Evolutionary conservation across 2,113 vertebrate genomes (phyloP).

Genomic region (Pachycephala philippinensis): DNA sequence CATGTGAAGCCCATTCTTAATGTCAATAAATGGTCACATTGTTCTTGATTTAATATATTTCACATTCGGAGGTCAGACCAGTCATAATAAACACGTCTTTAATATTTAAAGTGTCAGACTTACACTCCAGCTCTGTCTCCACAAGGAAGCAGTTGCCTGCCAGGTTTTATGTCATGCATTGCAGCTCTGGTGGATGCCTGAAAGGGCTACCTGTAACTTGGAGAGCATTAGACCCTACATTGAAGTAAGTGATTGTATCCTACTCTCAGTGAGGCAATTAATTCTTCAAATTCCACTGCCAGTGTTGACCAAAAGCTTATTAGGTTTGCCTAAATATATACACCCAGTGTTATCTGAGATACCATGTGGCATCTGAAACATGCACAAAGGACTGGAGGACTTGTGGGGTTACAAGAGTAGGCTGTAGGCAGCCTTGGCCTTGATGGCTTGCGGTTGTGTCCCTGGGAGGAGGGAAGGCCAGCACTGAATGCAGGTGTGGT

Average conservation of each 20-base stretch:
- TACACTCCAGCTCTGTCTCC: neutral
- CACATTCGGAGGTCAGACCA: neutral
- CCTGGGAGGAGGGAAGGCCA: no score
- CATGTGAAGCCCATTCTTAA: neutral
- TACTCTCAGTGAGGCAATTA: neutral
- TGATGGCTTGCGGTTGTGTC: no score
- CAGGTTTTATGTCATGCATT: neutral
- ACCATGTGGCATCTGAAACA: neutral
- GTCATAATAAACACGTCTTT: neutral
- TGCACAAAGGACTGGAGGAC: no score
- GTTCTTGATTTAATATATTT: neutral
- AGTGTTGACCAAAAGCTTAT: neutral
- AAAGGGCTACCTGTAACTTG: neutral
- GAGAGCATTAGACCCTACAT: neutral
- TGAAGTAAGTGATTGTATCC: neutral
- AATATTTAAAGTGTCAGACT: neutral
- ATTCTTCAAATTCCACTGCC: neutral
- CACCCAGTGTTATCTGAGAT: neutral
- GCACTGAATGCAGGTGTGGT: no score
- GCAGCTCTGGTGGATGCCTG: neutral
- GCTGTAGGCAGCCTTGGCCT: no score
- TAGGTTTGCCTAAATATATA: neutral
- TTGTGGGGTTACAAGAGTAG: no score
- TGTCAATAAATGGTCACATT: neutral
- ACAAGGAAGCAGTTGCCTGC: neutral